These are phyloP conservation scores for Hemithea aestivaria DNA, from an alignment of 2,888 invertebrate species.

Conservation along the genomic window DNA sequence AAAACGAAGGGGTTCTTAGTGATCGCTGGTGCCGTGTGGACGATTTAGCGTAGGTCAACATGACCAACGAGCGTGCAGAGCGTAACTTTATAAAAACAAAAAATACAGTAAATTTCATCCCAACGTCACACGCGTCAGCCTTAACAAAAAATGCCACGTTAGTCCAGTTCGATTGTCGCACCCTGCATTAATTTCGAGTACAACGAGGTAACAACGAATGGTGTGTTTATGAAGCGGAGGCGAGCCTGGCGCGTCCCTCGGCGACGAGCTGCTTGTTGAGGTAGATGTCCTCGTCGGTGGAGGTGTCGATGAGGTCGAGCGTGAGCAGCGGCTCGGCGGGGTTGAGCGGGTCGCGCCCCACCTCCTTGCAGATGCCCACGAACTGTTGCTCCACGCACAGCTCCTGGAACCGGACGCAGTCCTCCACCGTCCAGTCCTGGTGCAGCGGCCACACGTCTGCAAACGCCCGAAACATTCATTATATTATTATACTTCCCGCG, in stretches of 20 bases:
- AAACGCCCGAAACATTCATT: slow-evolving; percentile 4
- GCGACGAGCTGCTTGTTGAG: slow-evolving; percentile 82
- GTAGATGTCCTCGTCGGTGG: slow-evolving; percentile 82
- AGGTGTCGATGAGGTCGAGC: slow-evolving; percentile 85
- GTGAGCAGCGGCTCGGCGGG: slow-evolving; percentile 81
- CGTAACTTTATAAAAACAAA: too few relatives aligned
- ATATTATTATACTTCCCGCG: background rate
- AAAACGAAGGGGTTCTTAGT: too few relatives aligned
- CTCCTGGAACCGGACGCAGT: slow-evolving; percentile 85
- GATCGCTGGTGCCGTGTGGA: too few relatives aligned
- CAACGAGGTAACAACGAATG: slow-evolving; percentile 18
- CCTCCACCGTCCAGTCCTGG: slow-evolving; percentile 85
- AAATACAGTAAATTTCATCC: too few relatives aligned
- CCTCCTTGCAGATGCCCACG: slow-evolving; percentile 82
- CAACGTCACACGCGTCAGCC: slow-evolving; percentile 14
- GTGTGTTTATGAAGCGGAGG: slow-evolving; percentile 38
- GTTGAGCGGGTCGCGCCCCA: slow-evolving; percentile 80
- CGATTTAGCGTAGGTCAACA: too few relatives aligned
- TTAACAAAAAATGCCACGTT: slow-evolving; percentile 14
- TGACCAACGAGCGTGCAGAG: too few relatives aligned
- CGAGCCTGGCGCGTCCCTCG: slow-evolving; percentile 78
- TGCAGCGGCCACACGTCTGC: slow-evolving; percentile 76
- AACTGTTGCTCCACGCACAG: slow-evolving; percentile 84
- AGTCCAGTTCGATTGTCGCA: slow-evolving; percentile 23
- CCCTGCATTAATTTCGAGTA: slow-evolving; percentile 26